phyloP scores from a whole-genome alignment of 2,113 vertebrate species.

The Pagrus major region DNA sequence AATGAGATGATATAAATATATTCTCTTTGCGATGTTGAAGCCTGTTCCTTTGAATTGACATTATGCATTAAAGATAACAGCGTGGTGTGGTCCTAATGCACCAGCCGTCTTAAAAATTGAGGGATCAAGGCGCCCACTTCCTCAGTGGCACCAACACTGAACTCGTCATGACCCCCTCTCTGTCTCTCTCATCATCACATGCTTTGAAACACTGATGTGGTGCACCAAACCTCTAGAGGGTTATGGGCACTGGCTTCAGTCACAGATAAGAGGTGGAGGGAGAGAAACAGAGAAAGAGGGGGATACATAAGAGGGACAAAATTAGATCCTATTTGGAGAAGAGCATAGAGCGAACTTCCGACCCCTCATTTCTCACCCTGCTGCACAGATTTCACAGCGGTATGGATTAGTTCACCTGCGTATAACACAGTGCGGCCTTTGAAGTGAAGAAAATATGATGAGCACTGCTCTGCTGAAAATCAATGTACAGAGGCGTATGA shows the following conservation, averaged over 20 bases:
- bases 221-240: conserved; percentile 26
- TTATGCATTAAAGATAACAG: conserved; percentile 4
- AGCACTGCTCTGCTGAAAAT: background rate
- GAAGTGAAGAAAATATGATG: background rate
- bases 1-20: conserved; percentile 5
- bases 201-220: conserved; percentile 39
- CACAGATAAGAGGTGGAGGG: conserved; percentile 19
- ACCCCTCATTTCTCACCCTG: conserved; percentile 28
- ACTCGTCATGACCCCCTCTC: conserved; percentile 46
- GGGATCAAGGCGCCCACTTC: background rate
- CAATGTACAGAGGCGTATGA: background rate
- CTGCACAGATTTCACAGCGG: conserved; percentile 28
- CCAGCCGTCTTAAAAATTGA: background rate
- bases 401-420: background rate
- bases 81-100: background rate
- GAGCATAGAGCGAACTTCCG: conserved; percentile 23
- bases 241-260: conserved; percentile 44
- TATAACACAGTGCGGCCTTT: background rate
- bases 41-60: conserved; percentile 1
- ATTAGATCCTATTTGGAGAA: conserved; percentile 33
- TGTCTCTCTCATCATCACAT: conserved; percentile 34
- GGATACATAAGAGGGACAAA: conserved; percentile 15
- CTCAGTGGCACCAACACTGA: conserved; percentile 22
- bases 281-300: conserved; percentile 3
- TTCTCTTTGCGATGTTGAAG: background rate